Base-by-base conservation (phyloP, 1,140 invertebrate species). In the Drosophila teissieri region DNA sequence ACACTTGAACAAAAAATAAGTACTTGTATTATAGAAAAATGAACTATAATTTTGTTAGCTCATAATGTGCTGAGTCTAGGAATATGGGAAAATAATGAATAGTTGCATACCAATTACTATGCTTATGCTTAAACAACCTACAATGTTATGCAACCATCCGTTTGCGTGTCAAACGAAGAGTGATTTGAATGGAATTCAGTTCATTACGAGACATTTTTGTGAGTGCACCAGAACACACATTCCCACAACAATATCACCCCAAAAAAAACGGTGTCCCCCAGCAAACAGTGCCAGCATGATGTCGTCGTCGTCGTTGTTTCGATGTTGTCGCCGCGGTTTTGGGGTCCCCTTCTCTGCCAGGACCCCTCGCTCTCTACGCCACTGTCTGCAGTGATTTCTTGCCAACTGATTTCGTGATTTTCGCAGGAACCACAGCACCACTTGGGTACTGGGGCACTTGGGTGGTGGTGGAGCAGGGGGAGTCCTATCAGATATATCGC, bases 321-420 rank as follows among this genome's bases (percentile, higher is more conserved):
- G 68, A 70, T 72, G 68, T 72, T 72, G 68, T 72, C 68, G 68
- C 65, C 68, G 68, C 68, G 68, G 68, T 72, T 72, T 70, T 34
- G 3, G 56, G 15, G 8, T 27, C 34, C 27, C 48, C 19, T 37
- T 12, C 4, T 37, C 6, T 11, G 34, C 7, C 17, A 11, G 19
- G 1, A 27, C 31, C 49, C 40, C 12, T n/a, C 7, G n/a, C 34
- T 1, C 4, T 3, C 17, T 4, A 8, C 49, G 22, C 37, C 34
- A 49, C 27, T 49, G 57, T 74, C 72, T 82, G 54, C 56, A 57
- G 64, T 78, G 84, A 90, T 88, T 80, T 89, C 84, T 88, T 84
- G 84, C 80, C 85, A 88, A 88, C 84, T 89, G 84, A 88, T 88
- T 88, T 89, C 72, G 52, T 88, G 84, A 88, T 89, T 89, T 90